Conservation (phyloP, 2,888 invertebrate genomes). For the Coleophora deauratella region DNA sequence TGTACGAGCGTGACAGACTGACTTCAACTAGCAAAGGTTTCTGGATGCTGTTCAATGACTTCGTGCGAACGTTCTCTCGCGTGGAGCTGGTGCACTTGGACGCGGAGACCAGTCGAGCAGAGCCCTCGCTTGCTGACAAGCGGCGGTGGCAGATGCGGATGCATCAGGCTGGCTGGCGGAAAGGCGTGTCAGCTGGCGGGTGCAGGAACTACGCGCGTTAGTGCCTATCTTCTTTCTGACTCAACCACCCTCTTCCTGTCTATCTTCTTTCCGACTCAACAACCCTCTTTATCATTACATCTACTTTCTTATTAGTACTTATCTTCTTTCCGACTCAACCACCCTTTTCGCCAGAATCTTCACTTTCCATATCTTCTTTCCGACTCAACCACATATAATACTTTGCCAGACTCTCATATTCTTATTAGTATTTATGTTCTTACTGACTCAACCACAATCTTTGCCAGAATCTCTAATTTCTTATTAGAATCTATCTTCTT, state of each 20-base stretch:
- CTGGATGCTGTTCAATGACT: slow-evolving; percentile 89
- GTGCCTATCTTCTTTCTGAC: slow-evolving; percentile 16
- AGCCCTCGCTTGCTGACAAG: slow-evolving; percentile 84
- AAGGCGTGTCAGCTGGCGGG: slow-evolving; percentile 91
- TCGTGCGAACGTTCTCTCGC: slow-evolving; percentile 86
- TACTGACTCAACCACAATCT: background rate
- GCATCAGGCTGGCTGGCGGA: slow-evolving; percentile 89
- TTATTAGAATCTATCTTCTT: too few relatives aligned
- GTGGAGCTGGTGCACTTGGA: slow-evolving; percentile 91
- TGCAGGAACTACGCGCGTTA: slow-evolving; percentile 88
- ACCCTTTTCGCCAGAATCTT: too few relatives aligned
- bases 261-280: too few relatives aligned
- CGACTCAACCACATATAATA: too few relatives aligned
- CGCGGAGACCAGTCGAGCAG: slow-evolving; percentile 89
- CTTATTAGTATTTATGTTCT: slow-evolving; percentile 38
- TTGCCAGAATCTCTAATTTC: too few relatives aligned
- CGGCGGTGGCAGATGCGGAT: slow-evolving; percentile 90
- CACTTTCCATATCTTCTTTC: too few relatives aligned
- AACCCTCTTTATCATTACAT: too few relatives aligned
- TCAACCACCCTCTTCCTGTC: background rate
- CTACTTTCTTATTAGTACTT: too few relatives aligned
- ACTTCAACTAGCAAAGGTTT: slow-evolving; percentile 80
- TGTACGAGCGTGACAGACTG: slow-evolving; percentile 81
- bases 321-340: background rate
- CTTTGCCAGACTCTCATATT: too few relatives aligned